Evolutionary conservation across 2,113 vertebrate genomes (phyloP).

Genomic region (Urocitellus parryii): DNA sequence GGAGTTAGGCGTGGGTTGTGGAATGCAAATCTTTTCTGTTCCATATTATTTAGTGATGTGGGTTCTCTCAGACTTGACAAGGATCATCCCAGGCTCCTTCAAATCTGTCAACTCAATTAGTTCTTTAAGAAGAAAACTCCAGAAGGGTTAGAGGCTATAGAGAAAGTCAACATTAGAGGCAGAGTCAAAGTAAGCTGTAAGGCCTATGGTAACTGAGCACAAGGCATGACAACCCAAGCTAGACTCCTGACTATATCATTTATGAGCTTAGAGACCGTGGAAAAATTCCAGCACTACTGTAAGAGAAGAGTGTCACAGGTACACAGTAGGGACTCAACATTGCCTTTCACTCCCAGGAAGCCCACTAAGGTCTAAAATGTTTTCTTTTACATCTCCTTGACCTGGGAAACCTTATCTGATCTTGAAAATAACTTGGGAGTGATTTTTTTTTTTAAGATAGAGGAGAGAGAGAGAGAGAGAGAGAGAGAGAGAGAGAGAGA

Average conservation of each 20-base stretch:
- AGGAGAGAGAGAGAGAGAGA: too few species aligned
- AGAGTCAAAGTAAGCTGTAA: not conserved
- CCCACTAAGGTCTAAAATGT: not conserved
- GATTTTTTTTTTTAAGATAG: too few species aligned
- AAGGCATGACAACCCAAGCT: not conserved
- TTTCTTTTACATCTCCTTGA: not conserved
- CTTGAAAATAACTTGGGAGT: not conserved
- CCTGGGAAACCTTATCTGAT: slow-evolving; percentile 37
- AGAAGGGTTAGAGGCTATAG: not conserved
- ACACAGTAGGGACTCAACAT: not conserved
- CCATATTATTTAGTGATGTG: not conserved
- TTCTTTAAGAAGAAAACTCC: not conserved
- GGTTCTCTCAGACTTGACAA: slow-evolving; percentile 20
- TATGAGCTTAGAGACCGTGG: not conserved
- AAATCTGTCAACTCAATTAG: slow-evolving; percentile 30
- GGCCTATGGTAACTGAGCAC: not conserved
- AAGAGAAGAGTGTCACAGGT: not conserved
- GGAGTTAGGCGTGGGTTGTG: not conserved
- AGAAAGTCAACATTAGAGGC: slow-evolving; percentile 28
- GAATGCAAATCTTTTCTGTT: slow-evolving; percentile 12
- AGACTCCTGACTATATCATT: not conserved
- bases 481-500: too few species aligned
- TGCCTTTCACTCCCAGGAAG: not conserved
- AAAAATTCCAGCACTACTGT: not conserved
- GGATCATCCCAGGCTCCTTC: not conserved